Conservation (phyloP, 2,113 vertebrate genomes). For the Condylura cristata region DNA sequence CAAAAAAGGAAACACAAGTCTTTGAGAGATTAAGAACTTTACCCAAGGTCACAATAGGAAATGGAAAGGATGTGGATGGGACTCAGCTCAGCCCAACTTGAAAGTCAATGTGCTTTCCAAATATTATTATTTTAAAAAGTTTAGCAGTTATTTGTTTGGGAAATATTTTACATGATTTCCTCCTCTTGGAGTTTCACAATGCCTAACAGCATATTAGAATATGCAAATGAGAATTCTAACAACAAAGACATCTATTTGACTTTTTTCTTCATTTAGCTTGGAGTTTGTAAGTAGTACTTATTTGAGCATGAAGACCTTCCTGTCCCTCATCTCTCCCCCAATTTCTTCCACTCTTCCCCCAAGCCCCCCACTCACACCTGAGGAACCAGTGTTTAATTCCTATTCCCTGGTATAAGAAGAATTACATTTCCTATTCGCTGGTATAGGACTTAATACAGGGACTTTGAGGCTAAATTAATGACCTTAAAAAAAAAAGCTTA, state of each 20-base stretch:
- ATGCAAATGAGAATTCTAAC: not conserved
- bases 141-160: not conserved
- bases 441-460: not conserved
- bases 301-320: not conserved
- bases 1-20: not conserved
- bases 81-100: not conserved
- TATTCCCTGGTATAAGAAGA: not conserved
- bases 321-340: not conserved
- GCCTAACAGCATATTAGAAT: not conserved
- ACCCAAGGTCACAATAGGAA: not conserved
- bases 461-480: not conserved
- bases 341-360: too few species aligned
- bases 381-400: not conserved
- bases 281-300: not conserved
- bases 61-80: not conserved
- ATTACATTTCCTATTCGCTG: not conserved
- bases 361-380: not conserved
- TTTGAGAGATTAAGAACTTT: not conserved
- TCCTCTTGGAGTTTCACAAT: slow-evolving; percentile 32
- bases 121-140: not conserved
- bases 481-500: not conserved
- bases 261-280: not conserved
- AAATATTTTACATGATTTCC: not conserved
- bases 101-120: slow-evolving; percentile 39
- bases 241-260: not conserved